phyloP scores from a whole-genome alignment of 2,797 vertebrate species.

The Danio kyathit region DNA sequence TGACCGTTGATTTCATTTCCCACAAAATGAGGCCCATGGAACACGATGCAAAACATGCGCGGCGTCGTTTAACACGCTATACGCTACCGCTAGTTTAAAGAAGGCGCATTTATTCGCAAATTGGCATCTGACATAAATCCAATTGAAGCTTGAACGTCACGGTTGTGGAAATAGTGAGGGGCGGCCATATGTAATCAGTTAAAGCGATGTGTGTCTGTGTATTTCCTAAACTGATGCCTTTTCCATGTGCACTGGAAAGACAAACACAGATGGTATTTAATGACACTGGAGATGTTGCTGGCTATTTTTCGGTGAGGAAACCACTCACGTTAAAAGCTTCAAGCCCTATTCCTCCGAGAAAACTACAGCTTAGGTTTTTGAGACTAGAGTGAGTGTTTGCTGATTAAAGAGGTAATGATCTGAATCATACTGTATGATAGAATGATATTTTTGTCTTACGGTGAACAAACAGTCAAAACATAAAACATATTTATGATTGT shows the following conservation, averaged over 20 bases:
- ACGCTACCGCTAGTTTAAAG: slow-evolving; percentile 51
- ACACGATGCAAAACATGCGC: slow-evolving; percentile 66
- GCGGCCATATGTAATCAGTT: slow-evolving; percentile 55
- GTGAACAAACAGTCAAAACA: background rate
- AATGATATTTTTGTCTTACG: background rate
- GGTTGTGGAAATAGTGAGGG: slow-evolving; percentile 40
- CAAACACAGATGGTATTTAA: slow-evolving; percentile 84
- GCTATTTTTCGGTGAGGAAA: slow-evolving; percentile 66
- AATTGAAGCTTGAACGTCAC: slow-evolving; percentile 55
- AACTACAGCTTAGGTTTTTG: slow-evolving; percentile 33
- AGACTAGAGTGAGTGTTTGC: background rate
- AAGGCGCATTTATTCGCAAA: slow-evolving; percentile 58
- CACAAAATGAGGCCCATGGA: slow-evolving; percentile 67
- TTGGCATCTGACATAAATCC: slow-evolving; percentile 65
- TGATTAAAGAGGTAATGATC: slow-evolving; percentile 20
- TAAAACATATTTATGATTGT: background rate
- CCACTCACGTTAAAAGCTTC: slow-evolving; percentile 71
- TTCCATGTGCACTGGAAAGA: slow-evolving; percentile 81
- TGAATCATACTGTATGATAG: background rate
- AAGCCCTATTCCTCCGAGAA: slow-evolving; percentile 47
- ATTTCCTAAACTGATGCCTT: slow-evolving; percentile 73
- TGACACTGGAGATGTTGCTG: slow-evolving; percentile 77
- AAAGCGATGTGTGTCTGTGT: slow-evolving; percentile 55
- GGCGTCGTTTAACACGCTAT: slow-evolving; percentile 60
- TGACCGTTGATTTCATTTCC: slow-evolving; percentile 72